Evolutionary conservation across 2,113 vertebrate genomes (phyloP).

Genomic region (Neoarius graeffei): DNA sequence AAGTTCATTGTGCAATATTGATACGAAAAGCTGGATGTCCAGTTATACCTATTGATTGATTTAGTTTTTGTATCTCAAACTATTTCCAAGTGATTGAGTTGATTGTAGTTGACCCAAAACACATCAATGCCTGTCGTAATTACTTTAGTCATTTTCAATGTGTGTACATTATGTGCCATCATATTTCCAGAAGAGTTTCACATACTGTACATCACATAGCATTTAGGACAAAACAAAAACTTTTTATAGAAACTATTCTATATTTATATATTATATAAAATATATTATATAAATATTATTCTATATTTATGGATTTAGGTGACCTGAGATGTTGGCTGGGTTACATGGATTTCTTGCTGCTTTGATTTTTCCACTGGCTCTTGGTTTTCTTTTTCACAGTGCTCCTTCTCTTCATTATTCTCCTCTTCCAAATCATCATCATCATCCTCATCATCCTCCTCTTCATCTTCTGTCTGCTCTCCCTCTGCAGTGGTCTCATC

Average conservation of each 20-base stretch:
- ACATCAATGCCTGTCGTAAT: no score
- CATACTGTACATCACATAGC: neutral
- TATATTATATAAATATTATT: no score
- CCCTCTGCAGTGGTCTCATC: constrained; percentile 42
- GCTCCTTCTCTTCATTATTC: neutral
- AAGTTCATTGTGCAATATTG: neutral
- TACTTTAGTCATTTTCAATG: neutral
- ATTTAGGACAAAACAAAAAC: neutral
- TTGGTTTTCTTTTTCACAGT: constrained; percentile 6
- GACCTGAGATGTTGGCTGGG: constrained; percentile 5
- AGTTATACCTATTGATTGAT: neutral
- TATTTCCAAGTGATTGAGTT: neutral
- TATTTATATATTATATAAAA: no score
- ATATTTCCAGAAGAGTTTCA: neutral
- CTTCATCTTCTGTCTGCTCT: constrained; percentile 31
- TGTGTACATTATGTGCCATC: neutral
- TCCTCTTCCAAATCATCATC: constrained; percentile 42
- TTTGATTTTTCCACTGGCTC: constrained; percentile 23
- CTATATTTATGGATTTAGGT: neutral
- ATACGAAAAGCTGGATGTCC: neutral
- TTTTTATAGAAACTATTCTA: neutral
- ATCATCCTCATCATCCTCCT: constrained; percentile 50
- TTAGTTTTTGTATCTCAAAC: neutral
- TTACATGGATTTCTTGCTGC: neutral
- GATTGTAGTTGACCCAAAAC: neutral